Percentiles rank a stretch among this genome's conserved stretches.
These are phyloP conservation scores for Morone chrysops DNA, from an alignment of 2,113 vertebrate genomes.

Conservation along the genomic window DNA sequence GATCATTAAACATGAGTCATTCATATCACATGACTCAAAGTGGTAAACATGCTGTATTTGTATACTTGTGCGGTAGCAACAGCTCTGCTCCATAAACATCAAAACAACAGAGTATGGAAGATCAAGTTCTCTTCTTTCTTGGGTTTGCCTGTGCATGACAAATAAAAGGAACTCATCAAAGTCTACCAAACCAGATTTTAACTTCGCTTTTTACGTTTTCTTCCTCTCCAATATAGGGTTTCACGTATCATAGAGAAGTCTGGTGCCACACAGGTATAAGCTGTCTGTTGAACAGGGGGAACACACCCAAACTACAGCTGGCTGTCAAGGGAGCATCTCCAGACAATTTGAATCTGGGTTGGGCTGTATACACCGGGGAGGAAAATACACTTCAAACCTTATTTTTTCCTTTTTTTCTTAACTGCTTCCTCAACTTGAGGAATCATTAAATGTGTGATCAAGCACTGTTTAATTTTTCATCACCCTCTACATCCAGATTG, in stretches of 20 bases:
- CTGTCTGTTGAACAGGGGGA: constrained; percentile 5
- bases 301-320: constrained; percentile 58
- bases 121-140: neutral
- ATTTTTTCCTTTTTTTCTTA: neutral
- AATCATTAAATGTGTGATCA: neutral
- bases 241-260: constrained; percentile 7
- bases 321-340: constrained; percentile 43
- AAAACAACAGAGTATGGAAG: neutral
- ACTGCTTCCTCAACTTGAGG: neutral
- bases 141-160: neutral
- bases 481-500: constrained; percentile 1
- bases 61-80: constrained; percentile 6
- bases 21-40: constrained; percentile 16
- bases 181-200: neutral
- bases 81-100: neutral
- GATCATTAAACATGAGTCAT: constrained; percentile 29
- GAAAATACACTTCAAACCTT: neutral
- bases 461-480: neutral
- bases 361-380: constrained; percentile 26
- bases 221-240: neutral
- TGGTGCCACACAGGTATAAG: constrained; percentile 15
- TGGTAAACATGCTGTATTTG: neutral
- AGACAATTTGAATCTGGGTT: constrained; percentile 12
- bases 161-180: neutral
- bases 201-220: neutral